These are phyloP conservation scores for Ictalurus furcatus DNA, from an alignment of 2,113 vertebrate species.

Conservation along the genomic window DNA sequence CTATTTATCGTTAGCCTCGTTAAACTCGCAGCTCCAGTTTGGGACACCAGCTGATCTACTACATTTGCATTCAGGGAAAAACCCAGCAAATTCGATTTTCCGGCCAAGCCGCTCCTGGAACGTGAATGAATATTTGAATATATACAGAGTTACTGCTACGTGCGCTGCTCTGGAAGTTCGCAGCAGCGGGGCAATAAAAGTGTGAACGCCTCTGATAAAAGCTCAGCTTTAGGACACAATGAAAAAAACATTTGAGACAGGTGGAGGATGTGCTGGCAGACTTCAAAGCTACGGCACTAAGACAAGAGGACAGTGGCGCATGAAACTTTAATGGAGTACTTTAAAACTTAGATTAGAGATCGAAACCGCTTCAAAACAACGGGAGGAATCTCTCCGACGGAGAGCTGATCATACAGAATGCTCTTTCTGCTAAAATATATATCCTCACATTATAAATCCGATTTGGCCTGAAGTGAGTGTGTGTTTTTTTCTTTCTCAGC, in stretches of 20 bases:
- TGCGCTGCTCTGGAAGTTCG: not conserved
- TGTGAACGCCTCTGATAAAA: conserved; percentile 42
- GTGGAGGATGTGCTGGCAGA: conserved; percentile 62
- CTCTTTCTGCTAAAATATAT: conserved; percentile 70
- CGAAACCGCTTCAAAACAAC: conserved; percentile 64
- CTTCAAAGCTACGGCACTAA: conserved; percentile 69
- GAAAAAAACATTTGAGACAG: conserved; percentile 70
- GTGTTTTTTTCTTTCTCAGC: conserved; percentile 61
- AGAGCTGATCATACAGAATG: conserved; percentile 65
- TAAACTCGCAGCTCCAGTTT: not conserved
- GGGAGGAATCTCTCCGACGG: conserved; percentile 56
- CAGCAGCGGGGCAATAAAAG: conserved; percentile 25
- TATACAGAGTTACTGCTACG: not conserved
- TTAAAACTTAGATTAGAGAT: conserved; percentile 71
- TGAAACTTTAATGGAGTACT: conserved; percentile 69
- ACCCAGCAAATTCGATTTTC: not conserved
- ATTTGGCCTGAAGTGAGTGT: conserved; percentile 68
- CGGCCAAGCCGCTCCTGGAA: not conserved
- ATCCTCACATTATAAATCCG: conserved; percentile 74
- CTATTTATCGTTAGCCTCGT: not conserved
- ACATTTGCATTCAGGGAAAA: not conserved
- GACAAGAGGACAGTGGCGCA: conserved; percentile 57
- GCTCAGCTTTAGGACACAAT: conserved; percentile 54
- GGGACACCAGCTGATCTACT: not conserved
- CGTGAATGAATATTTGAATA: conserved; percentile 14